These are phyloP conservation scores for Actinemys pallida DNA, from an alignment of 2,113 vertebrate genomes.

Conservation along the genomic window DNA sequence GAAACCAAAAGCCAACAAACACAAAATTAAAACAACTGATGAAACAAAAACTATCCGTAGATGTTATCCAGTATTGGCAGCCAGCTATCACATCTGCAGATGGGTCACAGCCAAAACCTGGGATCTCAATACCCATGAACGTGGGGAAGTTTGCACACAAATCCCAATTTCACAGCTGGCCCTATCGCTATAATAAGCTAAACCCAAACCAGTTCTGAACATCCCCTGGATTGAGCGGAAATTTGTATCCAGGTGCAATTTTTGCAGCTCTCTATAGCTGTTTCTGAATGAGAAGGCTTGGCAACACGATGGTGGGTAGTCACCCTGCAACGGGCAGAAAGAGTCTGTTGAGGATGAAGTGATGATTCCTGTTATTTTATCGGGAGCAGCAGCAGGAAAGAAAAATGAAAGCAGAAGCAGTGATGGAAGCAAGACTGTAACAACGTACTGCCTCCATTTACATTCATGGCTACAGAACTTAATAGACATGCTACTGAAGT, in stretches of 20 bases:
- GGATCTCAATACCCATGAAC: background rate
- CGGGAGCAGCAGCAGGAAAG: background rate
- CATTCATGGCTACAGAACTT: background rate
- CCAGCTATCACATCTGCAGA: background rate
- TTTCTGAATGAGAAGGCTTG: background rate
- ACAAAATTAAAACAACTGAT: background rate
- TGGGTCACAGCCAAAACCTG: background rate
- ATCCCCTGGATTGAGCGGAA: background rate
- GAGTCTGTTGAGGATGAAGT: background rate
- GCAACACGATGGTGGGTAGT: background rate
- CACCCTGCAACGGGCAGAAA: background rate
- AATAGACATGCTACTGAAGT: background rate
- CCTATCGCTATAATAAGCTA: background rate
- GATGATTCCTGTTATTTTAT: background rate
- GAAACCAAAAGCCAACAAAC: background rate
- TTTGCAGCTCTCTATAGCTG: background rate
- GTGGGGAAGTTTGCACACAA: background rate
- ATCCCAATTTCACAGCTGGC: background rate
- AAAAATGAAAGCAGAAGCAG: background rate
- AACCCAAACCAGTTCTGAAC: background rate
- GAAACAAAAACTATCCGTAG: background rate
- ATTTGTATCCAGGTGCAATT: background rate
- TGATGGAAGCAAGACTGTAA: background rate
- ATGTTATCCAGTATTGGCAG: background rate
- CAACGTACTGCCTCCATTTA: background rate